Conservation (phyloP, 2,797 vertebrate genomes). For the Poecile montanus region DNA sequence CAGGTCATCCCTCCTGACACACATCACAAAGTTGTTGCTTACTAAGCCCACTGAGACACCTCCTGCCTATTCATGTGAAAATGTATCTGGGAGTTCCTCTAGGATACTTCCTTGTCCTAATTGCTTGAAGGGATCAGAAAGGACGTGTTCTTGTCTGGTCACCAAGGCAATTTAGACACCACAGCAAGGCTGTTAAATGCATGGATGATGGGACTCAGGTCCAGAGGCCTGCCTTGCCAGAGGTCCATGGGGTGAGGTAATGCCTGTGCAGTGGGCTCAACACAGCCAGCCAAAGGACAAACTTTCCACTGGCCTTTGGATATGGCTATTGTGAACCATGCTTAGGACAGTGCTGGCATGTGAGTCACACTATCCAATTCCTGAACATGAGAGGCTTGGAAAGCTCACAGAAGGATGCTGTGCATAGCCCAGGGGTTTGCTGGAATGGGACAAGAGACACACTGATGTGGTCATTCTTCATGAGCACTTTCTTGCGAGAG, state of each 20-base stretch:
- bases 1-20: not conserved
- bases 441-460: not conserved
- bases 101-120: not conserved
- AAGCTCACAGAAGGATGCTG: not conserved
- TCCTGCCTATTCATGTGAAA: not conserved
- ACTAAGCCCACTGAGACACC: not conserved
- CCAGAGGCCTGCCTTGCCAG: not conserved
- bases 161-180: not conserved
- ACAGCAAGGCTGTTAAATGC: not conserved
- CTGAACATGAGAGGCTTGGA: not conserved
- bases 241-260: accelerated
- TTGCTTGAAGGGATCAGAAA: not conserved
- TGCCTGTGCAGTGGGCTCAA: not conserved
- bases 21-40: not conserved
- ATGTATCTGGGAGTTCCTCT: not conserved
- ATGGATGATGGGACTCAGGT: not conserved
- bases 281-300: not conserved
- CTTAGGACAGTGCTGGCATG: not conserved
- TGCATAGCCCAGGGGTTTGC: not conserved
- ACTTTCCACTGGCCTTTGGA: not conserved
- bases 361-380: not conserved
- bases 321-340: not conserved
- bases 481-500: not conserved
- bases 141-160: not conserved
- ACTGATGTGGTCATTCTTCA: not conserved